Conservation (phyloP, 64 coral and sea anemone species). For the Pachyseris speciosa region DNA sequence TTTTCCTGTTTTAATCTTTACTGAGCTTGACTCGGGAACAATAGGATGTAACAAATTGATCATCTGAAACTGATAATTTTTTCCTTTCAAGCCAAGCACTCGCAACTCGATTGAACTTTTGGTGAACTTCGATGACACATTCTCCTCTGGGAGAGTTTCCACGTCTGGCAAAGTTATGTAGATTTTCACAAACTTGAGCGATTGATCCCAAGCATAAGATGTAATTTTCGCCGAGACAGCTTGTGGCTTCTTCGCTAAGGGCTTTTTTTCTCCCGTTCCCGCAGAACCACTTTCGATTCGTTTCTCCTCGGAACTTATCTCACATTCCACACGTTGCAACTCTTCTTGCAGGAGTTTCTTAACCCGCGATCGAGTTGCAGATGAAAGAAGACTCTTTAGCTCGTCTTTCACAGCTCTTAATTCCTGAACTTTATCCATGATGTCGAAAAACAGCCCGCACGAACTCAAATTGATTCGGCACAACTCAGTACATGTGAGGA, state of each 20-base stretch:
- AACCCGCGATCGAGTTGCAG: conserved; percentile 73
- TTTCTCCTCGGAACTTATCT: conserved; percentile 48
- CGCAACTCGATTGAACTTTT: conserved; percentile 64
- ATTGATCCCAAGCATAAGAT: conserved; percentile 92
- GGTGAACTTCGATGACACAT: conserved; percentile 66
- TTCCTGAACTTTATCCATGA: conserved; percentile 65
- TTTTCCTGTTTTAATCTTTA: conserved; percentile 71
- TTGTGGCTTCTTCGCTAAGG: conserved; percentile 2
- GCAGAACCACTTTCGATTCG: not conserved
- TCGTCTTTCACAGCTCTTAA: conserved; percentile 63
- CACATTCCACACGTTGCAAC: conserved; percentile 58
- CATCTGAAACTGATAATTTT: conserved; percentile 89
- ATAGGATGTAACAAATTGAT: conserved; percentile 68
- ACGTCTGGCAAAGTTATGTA: conserved; percentile 78
- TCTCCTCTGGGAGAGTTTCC: conserved; percentile 78
- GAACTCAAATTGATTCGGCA: not conserved
- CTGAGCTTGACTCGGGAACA: conserved; percentile 63
- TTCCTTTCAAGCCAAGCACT: conserved; percentile 65
- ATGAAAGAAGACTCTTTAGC: conserved; percentile 44
- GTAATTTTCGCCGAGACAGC: conserved; percentile 58
- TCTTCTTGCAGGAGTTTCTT: conserved; percentile 84
- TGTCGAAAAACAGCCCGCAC: not conserved
- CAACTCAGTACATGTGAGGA: not conserved
- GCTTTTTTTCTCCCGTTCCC: conserved; percentile 35
- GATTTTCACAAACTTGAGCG: conserved; percentile 87